These are phyloP conservation scores for Gallinago solitaria DNA, from an alignment of 2,797 vertebrate genomes.

Conservation along the genomic window DNA sequence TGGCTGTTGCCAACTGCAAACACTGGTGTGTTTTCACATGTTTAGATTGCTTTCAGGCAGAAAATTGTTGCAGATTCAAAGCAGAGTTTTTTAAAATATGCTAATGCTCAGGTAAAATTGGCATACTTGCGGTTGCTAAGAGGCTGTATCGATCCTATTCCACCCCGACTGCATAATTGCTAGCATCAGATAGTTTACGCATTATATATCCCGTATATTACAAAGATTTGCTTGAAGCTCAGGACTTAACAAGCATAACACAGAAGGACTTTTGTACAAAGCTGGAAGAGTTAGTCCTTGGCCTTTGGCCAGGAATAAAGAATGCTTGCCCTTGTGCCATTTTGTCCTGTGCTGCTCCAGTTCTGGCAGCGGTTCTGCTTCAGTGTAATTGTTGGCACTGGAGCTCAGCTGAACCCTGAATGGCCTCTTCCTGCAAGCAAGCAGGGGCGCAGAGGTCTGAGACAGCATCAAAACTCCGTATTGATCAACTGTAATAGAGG, in stretches of 20 bases:
- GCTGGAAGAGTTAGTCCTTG: conserved; percentile 63
- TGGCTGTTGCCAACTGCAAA: not conserved
- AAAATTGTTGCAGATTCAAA: not conserved
- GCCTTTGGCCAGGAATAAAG: conserved; percentile 64
- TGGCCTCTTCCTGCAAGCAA: conserved; percentile 65
- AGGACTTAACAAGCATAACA: conserved; percentile 39
- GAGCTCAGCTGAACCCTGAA: conserved; percentile 41
- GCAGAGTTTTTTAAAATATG: conserved; percentile 14
- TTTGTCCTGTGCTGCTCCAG: conserved; percentile 41
- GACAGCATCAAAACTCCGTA: conserved; percentile 39
- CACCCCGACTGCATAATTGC: not conserved
- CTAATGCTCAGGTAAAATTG: not conserved
- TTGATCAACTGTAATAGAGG: conserved; percentile 68
- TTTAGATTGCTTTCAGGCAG: conserved; percentile 32
- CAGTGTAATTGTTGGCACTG: conserved; percentile 68
- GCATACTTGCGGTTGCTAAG: not conserved
- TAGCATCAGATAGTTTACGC: not conserved
- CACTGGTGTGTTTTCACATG: not conserved
- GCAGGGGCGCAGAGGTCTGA: conserved; percentile 16
- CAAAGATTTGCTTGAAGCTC: conserved; percentile 55
- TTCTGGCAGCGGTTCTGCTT: conserved; percentile 61
- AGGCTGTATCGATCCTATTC: not conserved
- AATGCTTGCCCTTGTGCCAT: conserved; percentile 71
- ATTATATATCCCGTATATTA: conserved; percentile 12
- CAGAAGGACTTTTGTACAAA: conserved; percentile 62